These are phyloP conservation scores for Sarotherodon lohbergeri DNA, from an alignment of 2,113 vertebrate species.

Conservation along the genomic window DNA sequence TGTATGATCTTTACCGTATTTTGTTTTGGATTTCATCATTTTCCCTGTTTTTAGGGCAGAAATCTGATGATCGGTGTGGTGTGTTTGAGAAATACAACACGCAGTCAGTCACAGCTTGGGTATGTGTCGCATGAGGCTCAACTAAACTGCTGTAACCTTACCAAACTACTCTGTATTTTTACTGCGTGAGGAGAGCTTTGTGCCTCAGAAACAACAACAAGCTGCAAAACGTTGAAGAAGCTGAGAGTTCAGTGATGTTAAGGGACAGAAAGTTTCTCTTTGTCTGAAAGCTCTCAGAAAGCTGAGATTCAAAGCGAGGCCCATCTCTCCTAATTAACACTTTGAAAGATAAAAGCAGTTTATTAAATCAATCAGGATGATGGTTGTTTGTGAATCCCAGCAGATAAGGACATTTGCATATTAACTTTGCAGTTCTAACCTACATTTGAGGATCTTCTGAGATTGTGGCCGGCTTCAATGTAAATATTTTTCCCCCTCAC, in stretches of 20 bases:
- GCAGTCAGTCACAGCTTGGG: not conserved
- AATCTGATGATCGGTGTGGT: not conserved
- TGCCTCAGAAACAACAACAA: constrained; percentile 11
- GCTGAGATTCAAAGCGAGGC: constrained; percentile 74
- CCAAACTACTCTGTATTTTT: not conserved
- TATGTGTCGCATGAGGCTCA: not conserved
- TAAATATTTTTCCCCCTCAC: constrained; percentile 80
- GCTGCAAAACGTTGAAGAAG: not conserved
- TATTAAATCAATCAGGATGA: constrained; percentile 99
- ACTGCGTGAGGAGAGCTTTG: not conserved
- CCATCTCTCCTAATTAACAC: constrained; percentile 98
- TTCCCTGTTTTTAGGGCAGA: not conserved
- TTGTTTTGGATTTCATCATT: not conserved
- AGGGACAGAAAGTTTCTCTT: constrained; percentile 57
- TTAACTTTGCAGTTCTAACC: constrained; percentile 96
- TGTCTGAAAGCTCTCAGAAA: constrained; percentile 66
- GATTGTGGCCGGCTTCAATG: constrained; percentile 86
- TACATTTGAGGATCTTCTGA: constrained; percentile 91
- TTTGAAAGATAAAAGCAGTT: constrained; percentile 99
- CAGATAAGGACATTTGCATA: constrained; percentile 99
- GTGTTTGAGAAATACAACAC: not conserved
- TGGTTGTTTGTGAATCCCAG: constrained; percentile 98
- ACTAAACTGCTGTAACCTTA: not conserved
- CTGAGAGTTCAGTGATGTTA: constrained; percentile 17
- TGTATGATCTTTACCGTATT: not conserved